A percentile compares a stretch with the other conserved stretches of the same genome.
These are phyloP conservation scores for Galerucella pusilla DNA, from an alignment of 2,888 invertebrate species.

Conservation along the genomic window DNA sequence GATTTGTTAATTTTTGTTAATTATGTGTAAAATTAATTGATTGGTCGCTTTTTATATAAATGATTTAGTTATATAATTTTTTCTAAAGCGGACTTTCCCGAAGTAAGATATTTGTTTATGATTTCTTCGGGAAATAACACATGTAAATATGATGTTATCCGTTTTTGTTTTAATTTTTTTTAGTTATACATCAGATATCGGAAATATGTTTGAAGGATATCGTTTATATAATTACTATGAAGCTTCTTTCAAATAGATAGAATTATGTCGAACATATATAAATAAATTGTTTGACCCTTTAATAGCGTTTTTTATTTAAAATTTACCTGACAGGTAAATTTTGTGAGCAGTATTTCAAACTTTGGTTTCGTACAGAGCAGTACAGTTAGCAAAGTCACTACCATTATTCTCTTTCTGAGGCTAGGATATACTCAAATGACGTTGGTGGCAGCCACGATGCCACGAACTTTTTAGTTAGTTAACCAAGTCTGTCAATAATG, in stretches of 20 bases:
- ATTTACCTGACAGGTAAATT: no score
- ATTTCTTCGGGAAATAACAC: slow-evolving; percentile 47
- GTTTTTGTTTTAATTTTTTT: slow-evolving; percentile 39
- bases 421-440: no score
- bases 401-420: no score
- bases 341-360: no score
- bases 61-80: slow-evolving; percentile 29
- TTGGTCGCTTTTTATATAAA: slow-evolving; percentile 38
- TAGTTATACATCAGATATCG: slow-evolving; percentile 56
- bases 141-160: slow-evolving; percentile 35
- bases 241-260: slow-evolving; percentile 55
- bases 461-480: no score
- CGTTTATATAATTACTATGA: slow-evolving; percentile 48
- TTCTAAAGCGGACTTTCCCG: slow-evolving; percentile 28
- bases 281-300: slow-evolving; percentile 51
- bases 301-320: slow-evolving; percentile 2
- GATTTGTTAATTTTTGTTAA: slow-evolving; percentile 25
- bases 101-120: slow-evolving; percentile 49
- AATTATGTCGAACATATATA: slow-evolving; percentile 53
- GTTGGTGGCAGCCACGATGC: no score
- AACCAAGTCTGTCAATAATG: no score
- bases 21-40: slow-evolving; percentile 22
- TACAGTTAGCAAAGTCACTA: no score
- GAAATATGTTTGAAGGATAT: slow-evolving; percentile 60
- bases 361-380: no score